phyloP scores from a whole-genome alignment of 2,113 vertebrate genomes.

The Bufo gargarizans region DNA sequence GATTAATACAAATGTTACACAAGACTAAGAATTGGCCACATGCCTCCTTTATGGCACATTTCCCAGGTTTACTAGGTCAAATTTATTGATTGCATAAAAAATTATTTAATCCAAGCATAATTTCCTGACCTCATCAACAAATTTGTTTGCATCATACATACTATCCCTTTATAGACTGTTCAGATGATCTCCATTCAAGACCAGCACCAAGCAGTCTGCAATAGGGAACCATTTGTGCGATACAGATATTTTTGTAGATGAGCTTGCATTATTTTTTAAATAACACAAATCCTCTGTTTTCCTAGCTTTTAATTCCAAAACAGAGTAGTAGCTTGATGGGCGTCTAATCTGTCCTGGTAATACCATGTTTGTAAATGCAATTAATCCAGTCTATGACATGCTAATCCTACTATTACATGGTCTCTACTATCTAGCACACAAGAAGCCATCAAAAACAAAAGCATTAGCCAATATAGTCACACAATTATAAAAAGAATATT shows the following conservation, averaged over 20 bases:
- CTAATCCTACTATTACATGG: conserved; percentile 9
- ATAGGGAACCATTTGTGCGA: too few relatives aligned
- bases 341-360: conserved; percentile 1
- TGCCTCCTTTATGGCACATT: too few relatives aligned
- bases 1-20: too few relatives aligned
- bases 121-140: not conserved
- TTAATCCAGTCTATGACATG: conserved; percentile 12
- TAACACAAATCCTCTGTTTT: not conserved
- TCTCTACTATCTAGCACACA: not conserved
- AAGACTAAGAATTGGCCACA: too few relatives aligned
- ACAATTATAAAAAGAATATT: not conserved
- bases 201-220: too few relatives aligned
- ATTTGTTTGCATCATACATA: not conserved
- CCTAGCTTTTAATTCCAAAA: not conserved
- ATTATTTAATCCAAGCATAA: too few relatives aligned
- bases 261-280: too few relatives aligned
- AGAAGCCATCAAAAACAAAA: not conserved
- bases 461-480: not conserved
- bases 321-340: not conserved
- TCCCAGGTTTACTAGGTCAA: too few relatives aligned
- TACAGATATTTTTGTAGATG: too few relatives aligned
- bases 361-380: conserved; percentile 12
- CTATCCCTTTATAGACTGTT: not conserved
- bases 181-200: not conserved
- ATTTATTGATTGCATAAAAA: too few relatives aligned